Base-by-base conservation (phyloP, 2,797 vertebrate genomes). In the Pseudocheirus occidentalis region DNA sequence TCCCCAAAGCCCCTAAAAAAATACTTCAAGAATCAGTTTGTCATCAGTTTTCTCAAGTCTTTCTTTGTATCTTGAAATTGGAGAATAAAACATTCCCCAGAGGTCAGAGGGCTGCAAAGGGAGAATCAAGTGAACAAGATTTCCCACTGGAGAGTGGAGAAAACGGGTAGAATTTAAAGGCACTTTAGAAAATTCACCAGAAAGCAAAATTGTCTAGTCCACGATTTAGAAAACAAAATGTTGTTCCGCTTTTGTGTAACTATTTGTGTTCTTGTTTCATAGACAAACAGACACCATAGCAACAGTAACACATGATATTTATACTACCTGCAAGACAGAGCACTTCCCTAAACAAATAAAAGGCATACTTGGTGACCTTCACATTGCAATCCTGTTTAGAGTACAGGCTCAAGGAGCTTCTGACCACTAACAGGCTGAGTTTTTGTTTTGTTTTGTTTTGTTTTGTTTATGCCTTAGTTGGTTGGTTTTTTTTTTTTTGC, bases 271-370 rank as follows among this genome's bases (percentile, higher is more conserved):
- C 93, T 95, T 97, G 98, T 98, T 98, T 96, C 90, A 98, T 98
- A 98, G 98, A 98, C 97, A 98, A 98, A 98, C 96, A 98, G 96
- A 97, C 94, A 0, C 97, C 97, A 95, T 97, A 96, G 98, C 98
- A 98, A 98, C 98, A 97, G 97, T 97, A 97, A 97, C 98, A 98
- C 94, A 92, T 98, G 98, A 96, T 98, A 98, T 98, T 98, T 98
- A 98, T 97, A 97, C 96, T 98, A 99, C 98, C 98, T 98, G 98
- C 97, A n/a, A 97, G 97, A 98, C 98, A 97, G 96, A 53, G 0
- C 0, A 87, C 97, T 98, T 99, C 98, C 97, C 96, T 94, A 98
- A 98, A 98, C 98, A 98, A 98, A 97, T 21, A 97, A 50, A 87
- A 87, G 97, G 91, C 94, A 56, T 73, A 95, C 96, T 97, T 95